Evolutionary conservation across 1,140 invertebrate species (phyloP), one percentile per base, ranked within the genome.

Genomic region (Aphelinus atriplicis): DNA sequence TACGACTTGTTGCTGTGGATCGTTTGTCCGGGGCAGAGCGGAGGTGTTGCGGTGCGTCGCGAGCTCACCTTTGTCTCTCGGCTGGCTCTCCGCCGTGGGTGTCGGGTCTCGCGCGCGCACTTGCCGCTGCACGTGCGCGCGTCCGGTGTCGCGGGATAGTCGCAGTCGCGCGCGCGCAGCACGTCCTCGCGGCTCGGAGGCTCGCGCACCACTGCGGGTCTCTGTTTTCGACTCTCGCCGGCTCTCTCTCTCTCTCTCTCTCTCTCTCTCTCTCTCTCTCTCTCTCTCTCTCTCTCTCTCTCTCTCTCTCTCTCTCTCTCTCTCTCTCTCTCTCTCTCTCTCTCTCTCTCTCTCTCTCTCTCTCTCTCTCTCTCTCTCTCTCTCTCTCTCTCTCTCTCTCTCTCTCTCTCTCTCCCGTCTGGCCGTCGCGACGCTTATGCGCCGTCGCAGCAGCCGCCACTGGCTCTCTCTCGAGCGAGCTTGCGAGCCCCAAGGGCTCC

Each of bases 131-230:
- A 26, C 26, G 26, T 26, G 26, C 26, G 26, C 26, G 26, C 26
- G 26, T 26, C 26, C 26, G 26, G 26, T 26, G 26, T 26, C 26
- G 26, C 26, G 26, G 26, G 26, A 26, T 26, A 26, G 26, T 26
- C 26, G 26, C 26, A 0, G 26, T 26, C 26, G 26, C 26, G 26
- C 26, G 26, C 26, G 26, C 57, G 7, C 57, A n/a, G n/a, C 57
- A 81, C 81, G 78, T 82, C 82, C 80, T 81, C 83, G 79, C 85
- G 81, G 81, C 80, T 80, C 82, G 80, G 76, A 81, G 80, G 82
- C 80, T 78, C 84, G 84, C 85, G 85, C 85, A 84, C 79, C 79
- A 87, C 85, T 86, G 85, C 51, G 26, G 26, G 26, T 26, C 26
- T 83, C 82, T 82, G 78, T 81, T 26, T 80, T 80, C 79, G 9